phyloP scores from a whole-genome alignment of 2,113 vertebrate genomes.

The Solea solea region DNA sequence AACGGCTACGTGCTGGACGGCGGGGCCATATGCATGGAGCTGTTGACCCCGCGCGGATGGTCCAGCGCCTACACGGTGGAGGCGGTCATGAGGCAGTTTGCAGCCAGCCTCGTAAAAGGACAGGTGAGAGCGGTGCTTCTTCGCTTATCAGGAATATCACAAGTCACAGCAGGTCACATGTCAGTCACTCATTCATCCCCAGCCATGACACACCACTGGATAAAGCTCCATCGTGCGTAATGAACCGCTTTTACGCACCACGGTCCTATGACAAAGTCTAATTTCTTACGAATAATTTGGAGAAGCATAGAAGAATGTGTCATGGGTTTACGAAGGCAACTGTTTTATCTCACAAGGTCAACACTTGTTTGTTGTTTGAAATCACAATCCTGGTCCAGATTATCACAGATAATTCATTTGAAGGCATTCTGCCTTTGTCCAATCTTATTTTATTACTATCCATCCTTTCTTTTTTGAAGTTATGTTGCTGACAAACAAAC shows the following conservation, averaged over 20 bases:
- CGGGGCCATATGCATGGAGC: constrained; percentile 99
- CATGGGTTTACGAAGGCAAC: no score
- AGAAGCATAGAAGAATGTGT: background rate
- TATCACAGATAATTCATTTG: no score
- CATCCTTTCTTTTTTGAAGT: no score
- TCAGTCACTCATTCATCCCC: constrained; percentile 20
- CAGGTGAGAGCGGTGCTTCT: constrained; percentile 87
- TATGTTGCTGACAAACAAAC: no score
- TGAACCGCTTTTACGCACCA: background rate
- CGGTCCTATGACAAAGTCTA: background rate
- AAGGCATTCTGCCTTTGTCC: no score
- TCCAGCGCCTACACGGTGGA: constrained; percentile 99
- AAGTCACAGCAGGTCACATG: background rate
- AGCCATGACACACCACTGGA: constrained; percentile 15
- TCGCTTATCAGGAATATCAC: constrained; percentile 21
- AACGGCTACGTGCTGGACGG: constrained; percentile 99
- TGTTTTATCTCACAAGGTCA: no score
- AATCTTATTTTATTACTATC: no score
- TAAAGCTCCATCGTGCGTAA: constrained; percentile 31
- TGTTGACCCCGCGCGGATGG: constrained; percentile 97
- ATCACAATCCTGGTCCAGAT: no score
- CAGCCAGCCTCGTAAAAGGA: constrained; percentile 98
- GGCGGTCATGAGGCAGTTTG: constrained; percentile 99
- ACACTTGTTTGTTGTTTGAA: no score
- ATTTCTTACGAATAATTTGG: background rate